A percentile compares a stretch with the other conserved stretches of the same genome.
phyloP scores from a whole-genome alignment of 2,888 invertebrate genomes.

The Andrena bicolor region DNA sequence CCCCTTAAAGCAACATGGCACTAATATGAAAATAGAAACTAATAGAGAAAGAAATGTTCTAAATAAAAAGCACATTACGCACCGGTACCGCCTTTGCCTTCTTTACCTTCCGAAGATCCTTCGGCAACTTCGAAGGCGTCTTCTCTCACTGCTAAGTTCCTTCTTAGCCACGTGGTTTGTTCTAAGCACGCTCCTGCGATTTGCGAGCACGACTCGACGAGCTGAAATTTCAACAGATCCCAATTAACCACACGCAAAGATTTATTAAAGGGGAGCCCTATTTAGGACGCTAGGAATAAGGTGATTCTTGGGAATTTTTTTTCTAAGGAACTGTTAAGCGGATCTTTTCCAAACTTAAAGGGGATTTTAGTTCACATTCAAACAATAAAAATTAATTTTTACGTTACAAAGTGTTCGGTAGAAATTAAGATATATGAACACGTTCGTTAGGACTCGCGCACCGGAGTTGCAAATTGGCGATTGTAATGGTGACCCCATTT shows the following conservation, averaged over 20 bases:
- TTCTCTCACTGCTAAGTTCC: conserved; percentile 92
- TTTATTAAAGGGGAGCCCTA: too few relatives aligned
- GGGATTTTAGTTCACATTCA: too few relatives aligned
- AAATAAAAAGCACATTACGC: conserved; percentile 66
- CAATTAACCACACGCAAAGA: not conserved
- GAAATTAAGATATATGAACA: too few relatives aligned
- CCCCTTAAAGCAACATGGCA: conserved; percentile 29
- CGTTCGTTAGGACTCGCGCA: too few relatives aligned
- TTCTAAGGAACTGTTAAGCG: too few relatives aligned
- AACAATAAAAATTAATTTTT: too few relatives aligned
- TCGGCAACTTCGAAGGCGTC: conserved; percentile 86
- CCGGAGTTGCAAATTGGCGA: too few relatives aligned
- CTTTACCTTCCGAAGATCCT: conserved; percentile 82
- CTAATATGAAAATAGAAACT: conserved; percentile 8
- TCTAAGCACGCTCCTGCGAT: conserved; percentile 96
- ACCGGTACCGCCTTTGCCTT: conserved; percentile 80
- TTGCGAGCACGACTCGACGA: conserved; percentile 93
- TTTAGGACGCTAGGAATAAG: too few relatives aligned
- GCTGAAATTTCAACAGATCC: conserved; percentile 77
- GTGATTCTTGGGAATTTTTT: too few relatives aligned
- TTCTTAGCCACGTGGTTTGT: conserved; percentile 94
- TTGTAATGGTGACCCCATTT: too few relatives aligned
- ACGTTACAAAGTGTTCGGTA: too few relatives aligned
- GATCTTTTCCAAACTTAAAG: too few relatives aligned
- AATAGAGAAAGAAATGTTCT: conserved; percentile 16